Evolutionary conservation across 2,113 vertebrate genomes (phyloP), one percentile per base, ranked within the genome.

Genomic region (Misgurnus anguillicaudatus): DNA sequence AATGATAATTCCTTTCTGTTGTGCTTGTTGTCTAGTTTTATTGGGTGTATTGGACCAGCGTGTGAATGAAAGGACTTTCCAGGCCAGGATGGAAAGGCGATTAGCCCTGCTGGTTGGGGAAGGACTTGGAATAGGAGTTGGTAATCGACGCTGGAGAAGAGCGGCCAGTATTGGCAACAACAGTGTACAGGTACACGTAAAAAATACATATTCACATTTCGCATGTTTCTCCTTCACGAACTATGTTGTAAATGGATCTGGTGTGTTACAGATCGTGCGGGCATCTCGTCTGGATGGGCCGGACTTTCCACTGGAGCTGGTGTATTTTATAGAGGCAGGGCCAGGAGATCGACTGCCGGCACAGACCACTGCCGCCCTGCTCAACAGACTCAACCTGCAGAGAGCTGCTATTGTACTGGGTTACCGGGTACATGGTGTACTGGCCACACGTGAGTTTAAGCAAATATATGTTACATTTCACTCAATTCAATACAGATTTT

Each of bases 321-420:
- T 98, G 63, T 98, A 98, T 86, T 99, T 99, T 1, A 94, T 97
- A 82, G 97, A 99, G 85, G 93, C 95, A 79, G 94, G 93, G 1
- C 91, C 92, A 0, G 96, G 96, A 9, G 92, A 94, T 47, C 91
- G 97, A 6, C 86, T 99, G 10, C 92, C 93, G 0, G 96, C 96
- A 0, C 87, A 93, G 80, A 90, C 85, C 41, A 95, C 94, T 2
- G 95, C 96, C 0, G 91, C 93, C 55, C 89, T 97, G 67, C 93
- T 99, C 72, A 99, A 98, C 88, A 93, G 90, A 61, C 90, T 99
- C 0, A 94, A 98, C 71, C 93, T 97, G 64, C 98, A 99, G 91
- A 94, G 94, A 71, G 97, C 96, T 0, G 98, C 98, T 31, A 98
- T 99, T 13, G 94, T 98, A 77, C 91, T 99, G 0, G 98, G 97